Base-by-base conservation (phyloP, 2,797 vertebrate genomes). In the Acestrorhynchus altus region DNA sequence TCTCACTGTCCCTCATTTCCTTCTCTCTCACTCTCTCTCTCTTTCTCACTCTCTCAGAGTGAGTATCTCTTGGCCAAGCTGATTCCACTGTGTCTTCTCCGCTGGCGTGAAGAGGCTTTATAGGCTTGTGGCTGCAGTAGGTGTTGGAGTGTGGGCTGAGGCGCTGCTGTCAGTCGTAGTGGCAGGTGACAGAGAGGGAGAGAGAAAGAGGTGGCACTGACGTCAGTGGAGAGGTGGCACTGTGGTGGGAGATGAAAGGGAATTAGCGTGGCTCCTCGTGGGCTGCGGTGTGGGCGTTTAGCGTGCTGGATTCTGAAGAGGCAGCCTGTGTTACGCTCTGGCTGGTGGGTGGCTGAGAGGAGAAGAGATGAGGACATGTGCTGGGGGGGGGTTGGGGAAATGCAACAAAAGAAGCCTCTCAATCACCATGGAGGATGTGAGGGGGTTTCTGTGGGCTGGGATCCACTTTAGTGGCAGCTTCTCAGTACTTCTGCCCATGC, bases 141-240 rank as follows among this genome's bases (percentile, higher is more conserved):
- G 83, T 80, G 85, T 79, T 28, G 54, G 75, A 61, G 85, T 83
- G 89, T 91, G 93, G 92, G 92, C 89, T 87, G 91, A 88, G 83
- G 87, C 0, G 18, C 60, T 92, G 90, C 90, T 87, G 83, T 92
- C 87, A 91, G 85, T 76, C 22, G 68, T 64, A 75, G 28, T 69
- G 46, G 63, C 49, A 54, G 65, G 68, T 60, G 70, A 72, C 39
- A 65, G 63, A 65, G 46, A 47, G 10, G 12, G 46, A 47, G n/a
- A 39, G 51, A 59, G 31, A 35, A 39, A 64, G 59, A 69, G 72
- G 40, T 74, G 74, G 85, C 74, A 77, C 89, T 87, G 91, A 90
- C 91, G 90, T 94, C 92, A 92, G 86, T 63, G 57, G 66, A 86
- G 84, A 87, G 91, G 91, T 67, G 89, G 89, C 40, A 11, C 80